These are phyloP conservation scores for Alentia gelatinosa DNA, from an alignment of 2,888 invertebrate species.

Conservation along the genomic window DNA sequence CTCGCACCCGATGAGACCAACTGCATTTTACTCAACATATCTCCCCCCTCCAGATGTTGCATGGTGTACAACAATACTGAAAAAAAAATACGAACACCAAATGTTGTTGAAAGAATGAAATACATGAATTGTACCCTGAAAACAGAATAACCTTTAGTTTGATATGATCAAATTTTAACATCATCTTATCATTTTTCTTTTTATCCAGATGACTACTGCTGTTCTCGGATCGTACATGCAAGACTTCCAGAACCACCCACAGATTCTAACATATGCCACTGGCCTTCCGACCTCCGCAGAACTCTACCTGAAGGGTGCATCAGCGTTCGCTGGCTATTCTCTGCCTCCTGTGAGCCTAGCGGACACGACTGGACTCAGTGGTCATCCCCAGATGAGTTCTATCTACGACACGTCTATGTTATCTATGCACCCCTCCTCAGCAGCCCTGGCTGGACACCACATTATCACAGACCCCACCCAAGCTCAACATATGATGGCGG, in stretches of 20 bases:
- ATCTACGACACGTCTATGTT: constrained; percentile 47
- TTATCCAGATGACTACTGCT: constrained; percentile 43
- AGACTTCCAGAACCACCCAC: constrained; percentile 22
- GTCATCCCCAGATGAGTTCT: constrained; percentile 11
- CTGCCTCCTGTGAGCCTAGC: constrained; percentile 20
- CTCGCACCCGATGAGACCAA: too few relatives aligned
- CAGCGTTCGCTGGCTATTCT: constrained; percentile 37
- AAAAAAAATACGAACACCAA: too few relatives aligned
- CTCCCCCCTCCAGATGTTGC: too few relatives aligned
- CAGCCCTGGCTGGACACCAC: constrained; percentile 41
- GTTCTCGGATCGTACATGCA: constrained; percentile 42
- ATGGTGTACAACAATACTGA: too few relatives aligned
- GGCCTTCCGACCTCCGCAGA: constrained; percentile 31
- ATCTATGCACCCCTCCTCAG: neutral
- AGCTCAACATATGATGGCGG: constrained; percentile 31
- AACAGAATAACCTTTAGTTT: too few relatives aligned
- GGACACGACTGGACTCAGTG: constrained; percentile 1
- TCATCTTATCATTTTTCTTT: neutral
- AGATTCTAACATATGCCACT: constrained; percentile 34
- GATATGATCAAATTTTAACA: too few relatives aligned
- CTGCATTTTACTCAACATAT: too few relatives aligned
- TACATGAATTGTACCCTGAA: too few relatives aligned
- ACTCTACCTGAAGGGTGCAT: constrained; percentile 18
- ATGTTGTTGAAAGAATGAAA: too few relatives aligned
- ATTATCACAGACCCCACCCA: constrained; percentile 41